These are phyloP conservation scores for Adoxophyes honmai DNA, from an alignment of 1,140 invertebrate genomes.

Conservation along the genomic window DNA sequence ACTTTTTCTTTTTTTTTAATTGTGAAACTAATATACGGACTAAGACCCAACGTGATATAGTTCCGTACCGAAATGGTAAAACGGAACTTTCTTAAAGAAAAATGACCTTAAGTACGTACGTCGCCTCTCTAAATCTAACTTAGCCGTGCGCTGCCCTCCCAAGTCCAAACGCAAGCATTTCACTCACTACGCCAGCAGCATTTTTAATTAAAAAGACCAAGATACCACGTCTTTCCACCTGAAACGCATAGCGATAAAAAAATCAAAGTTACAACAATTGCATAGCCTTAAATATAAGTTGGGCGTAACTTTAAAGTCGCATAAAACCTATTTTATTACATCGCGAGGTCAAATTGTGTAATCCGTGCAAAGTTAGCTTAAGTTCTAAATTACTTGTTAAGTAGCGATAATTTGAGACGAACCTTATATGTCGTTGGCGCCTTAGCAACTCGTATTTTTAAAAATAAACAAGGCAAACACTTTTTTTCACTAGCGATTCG, in stretches of 20 bases:
- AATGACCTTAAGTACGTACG: too few relatives aligned
- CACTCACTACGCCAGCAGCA: not conserved
- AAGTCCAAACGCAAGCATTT: not conserved
- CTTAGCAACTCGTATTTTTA: not conserved
- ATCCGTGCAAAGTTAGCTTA: not conserved
- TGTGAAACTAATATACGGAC: too few relatives aligned
- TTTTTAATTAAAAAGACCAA: not conserved
- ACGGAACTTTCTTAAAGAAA: too few relatives aligned
- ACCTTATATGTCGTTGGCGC: conserved; percentile 7
- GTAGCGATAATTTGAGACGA: not conserved
- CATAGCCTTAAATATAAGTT: not conserved
- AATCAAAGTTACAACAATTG: conserved; percentile 5
- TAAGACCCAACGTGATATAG: too few relatives aligned
- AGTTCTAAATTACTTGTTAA: not conserved
- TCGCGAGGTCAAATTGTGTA: conserved; percentile 11
- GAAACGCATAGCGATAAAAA: not conserved
- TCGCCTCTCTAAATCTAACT: conserved; percentile 4
- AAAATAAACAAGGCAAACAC: conserved; percentile 12
- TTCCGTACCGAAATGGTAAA: too few relatives aligned
- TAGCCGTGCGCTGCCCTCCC: too few relatives aligned
- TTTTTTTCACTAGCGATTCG: not conserved
- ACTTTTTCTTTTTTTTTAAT: too few relatives aligned
- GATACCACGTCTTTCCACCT: not conserved
- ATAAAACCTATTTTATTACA: conserved; percentile 1
- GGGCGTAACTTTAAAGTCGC: conserved; percentile 10